Percentiles rank a stretch among this genome's conserved stretches.
Evolutionary conservation across 1,140 invertebrate genomes (phyloP).

Genomic region (Lepidurus apus): DNA sequence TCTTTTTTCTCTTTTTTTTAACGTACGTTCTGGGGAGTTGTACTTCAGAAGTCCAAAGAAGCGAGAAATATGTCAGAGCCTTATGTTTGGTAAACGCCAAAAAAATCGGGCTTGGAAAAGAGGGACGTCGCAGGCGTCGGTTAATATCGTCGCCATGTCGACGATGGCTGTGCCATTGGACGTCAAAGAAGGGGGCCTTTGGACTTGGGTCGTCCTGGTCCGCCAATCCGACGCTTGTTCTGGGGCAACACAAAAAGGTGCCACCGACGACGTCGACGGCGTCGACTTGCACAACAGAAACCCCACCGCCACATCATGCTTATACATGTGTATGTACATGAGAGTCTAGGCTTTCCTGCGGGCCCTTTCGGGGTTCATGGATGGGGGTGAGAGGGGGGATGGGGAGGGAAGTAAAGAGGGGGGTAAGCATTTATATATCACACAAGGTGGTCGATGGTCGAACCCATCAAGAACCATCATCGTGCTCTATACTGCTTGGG

Average conservation of each 20-base stretch:
- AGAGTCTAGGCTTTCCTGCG: not conserved
- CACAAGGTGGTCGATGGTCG: conserved; percentile 4
- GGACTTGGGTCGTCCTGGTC: conserved; percentile 7
- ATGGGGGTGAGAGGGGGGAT: not conserved
- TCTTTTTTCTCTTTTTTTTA: not conserved
- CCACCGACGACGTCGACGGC: not conserved
- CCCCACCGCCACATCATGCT: not conserved
- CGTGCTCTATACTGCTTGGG: not conserved
- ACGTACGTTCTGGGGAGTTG: not conserved
- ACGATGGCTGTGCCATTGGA: conserved; percentile 3
- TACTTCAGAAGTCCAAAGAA: conserved; percentile 3
- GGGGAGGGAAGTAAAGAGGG: not conserved
- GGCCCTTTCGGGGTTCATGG: conserved; percentile 4
- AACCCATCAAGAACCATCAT: conserved; percentile 18
- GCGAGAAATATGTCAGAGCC: conserved; percentile 21
- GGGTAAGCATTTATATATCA: conserved; percentile 1
- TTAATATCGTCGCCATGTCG: not conserved
- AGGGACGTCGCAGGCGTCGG: conserved; percentile 17
- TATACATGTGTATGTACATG: not conserved
- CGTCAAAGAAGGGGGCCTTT: conserved; percentile 17
- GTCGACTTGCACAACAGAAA: not conserved
- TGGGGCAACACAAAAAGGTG: not conserved
- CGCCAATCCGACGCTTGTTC: conserved; percentile 17
- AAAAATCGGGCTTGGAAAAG: not conserved
- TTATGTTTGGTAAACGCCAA: conserved; percentile 19